Evolutionary conservation across 2,113 vertebrate species (phyloP), one percentile per base, ranked within the genome.

Genomic region (Loxodonta africana): DNA sequence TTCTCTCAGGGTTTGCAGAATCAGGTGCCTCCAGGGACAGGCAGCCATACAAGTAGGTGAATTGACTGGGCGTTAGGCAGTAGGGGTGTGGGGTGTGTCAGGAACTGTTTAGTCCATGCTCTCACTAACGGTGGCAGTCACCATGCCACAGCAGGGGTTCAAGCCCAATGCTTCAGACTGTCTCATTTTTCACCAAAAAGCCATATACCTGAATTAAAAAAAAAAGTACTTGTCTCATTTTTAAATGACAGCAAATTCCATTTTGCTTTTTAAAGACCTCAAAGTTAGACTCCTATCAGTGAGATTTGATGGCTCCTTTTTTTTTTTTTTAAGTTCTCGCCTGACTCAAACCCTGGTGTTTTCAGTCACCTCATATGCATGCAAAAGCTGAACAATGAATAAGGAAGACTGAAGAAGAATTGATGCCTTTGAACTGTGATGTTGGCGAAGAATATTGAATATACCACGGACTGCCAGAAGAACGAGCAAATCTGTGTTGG

Each of bases 21-120:
- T 77, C 14, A 9, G 8, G 41, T 23, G 6, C 25, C 33, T 84
- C 53, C 7, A 17, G 53, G 30, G 78, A 7, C n/a, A 10, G 41
- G 57, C 0, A 1, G 8, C 6, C 8, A 5, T 25, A 1, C 0
- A 10, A 21, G 23, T 80, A 48, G 67, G 9, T 23, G 33, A 21
- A 4, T 37, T 44, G 33, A 8, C 33, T 74, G 33, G 12, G 23
- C 44, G 73, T 2, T 6, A 71, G 30, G 18, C 25, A n/a, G 3
- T 3, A 0, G 44, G 48, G 10, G 15, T 14, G 8, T 12, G 9
- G 28, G 51, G 37, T 76, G 44, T 46, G 23, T 33, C 46, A 18
- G 2, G 21, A 67, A 48, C 76, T 30, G 10, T 20, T 65, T 28
- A 63, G n/a, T 62, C n/a, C 0, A 2, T 28, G 9, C 1, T 46